Percentiles rank a stretch among this genome's conserved stretches.
These are phyloP conservation scores for Tenthredo livida DNA, from an alignment of 2,888 invertebrate species.

Conservation along the genomic window DNA sequence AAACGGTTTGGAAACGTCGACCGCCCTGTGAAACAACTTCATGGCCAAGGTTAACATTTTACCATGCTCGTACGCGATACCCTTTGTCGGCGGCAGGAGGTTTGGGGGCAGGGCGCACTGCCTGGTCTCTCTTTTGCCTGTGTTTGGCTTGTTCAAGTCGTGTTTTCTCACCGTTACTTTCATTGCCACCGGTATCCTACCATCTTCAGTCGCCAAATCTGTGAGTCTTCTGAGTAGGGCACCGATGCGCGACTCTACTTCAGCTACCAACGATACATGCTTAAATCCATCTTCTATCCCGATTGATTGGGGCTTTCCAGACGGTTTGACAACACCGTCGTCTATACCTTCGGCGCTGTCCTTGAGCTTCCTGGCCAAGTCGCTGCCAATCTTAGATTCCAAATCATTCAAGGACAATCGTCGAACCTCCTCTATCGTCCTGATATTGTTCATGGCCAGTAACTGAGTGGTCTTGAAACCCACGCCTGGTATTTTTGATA, in stretches of 20 bases:
- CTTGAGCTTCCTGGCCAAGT: conserved; percentile 85
- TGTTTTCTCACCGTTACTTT: conserved; percentile 88
- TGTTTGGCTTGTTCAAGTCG: conserved; percentile 82
- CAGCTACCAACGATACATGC: conserved; percentile 85
- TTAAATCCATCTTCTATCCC: conserved; percentile 90
- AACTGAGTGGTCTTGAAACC: conserved; percentile 86
- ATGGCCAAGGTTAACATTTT: conserved; percentile 86
- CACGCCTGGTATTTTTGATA: conserved; percentile 87
- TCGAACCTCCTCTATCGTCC: conserved; percentile 85
- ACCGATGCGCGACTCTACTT: conserved; percentile 87
- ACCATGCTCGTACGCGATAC: conserved; percentile 80
- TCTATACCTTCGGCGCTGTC: conserved; percentile 89
- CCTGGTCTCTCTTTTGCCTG: conserved; percentile 87
- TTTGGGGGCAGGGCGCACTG: conserved; percentile 82
- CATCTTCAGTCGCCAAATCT: conserved; percentile 87
- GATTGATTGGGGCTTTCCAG: conserved; percentile 89
- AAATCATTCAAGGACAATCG: conserved; percentile 82
- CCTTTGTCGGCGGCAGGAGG: conserved; percentile 82
- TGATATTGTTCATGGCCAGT: conserved; percentile 84
- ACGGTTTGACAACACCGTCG: conserved; percentile 85
- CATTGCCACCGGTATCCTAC: conserved; percentile 87
- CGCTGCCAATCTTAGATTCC: conserved; percentile 82
- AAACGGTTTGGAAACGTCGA: conserved; percentile 87
- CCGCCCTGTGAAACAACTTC: conserved; percentile 87
- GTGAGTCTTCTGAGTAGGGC: conserved; percentile 86